Evolutionary conservation across 1,140 invertebrate genomes (phyloP).

Genomic region (Oryctes rhinoceros): DNA sequence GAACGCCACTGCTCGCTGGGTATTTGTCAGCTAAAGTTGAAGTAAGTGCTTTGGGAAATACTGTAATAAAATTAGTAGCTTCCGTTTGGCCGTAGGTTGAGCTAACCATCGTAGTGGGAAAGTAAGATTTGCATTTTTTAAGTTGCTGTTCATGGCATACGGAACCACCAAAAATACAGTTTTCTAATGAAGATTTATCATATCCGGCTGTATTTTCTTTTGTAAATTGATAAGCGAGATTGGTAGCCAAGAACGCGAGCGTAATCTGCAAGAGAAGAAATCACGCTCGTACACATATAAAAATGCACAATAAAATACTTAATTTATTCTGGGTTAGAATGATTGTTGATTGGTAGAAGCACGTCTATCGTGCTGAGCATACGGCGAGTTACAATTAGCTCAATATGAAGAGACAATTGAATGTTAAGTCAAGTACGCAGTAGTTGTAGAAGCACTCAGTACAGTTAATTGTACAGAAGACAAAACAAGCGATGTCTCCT

Average conservation of each 20-base stretch:
- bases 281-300: neutral
- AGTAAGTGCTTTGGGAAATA: neutral
- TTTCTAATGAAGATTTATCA: constrained; percentile 5
- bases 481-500: too few species aligned
- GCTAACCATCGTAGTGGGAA: neutral
- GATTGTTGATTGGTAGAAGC: too few species aligned
- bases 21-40: neutral
- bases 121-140: neutral
- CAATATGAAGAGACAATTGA: too few species aligned
- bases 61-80: neutral
- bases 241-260: neutral
- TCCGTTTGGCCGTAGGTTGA: constrained; percentile 22
- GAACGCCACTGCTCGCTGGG: neutral
- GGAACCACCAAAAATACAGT: neutral
- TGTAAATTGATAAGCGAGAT: constrained; percentile 7
- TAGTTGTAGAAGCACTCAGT: too few species aligned
- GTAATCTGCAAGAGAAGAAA: constrained; percentile 1
- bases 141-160: neutral
- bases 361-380: too few species aligned
- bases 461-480: too few species aligned
- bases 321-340: too few species aligned
- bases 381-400: too few species aligned
- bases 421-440: too few species aligned
- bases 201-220: constrained; percentile 29
- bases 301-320: too few species aligned